Base-by-base conservation (phyloP, 2,113 vertebrate species). In the Pseudorasbora parva region DNA sequence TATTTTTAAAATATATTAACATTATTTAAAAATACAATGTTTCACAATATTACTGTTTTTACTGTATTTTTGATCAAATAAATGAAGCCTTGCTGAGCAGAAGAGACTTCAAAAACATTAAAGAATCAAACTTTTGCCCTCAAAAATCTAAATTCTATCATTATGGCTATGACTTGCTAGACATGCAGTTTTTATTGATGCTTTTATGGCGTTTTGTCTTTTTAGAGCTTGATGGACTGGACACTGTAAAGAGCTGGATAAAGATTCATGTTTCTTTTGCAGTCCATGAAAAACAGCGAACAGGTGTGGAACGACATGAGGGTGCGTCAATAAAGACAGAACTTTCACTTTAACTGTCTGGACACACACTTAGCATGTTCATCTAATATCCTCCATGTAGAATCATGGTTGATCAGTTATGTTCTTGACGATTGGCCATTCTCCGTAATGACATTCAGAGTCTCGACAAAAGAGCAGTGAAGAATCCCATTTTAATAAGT, bases 401-500 rank as follows among this genome's bases (percentile, higher is more conserved):
- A 93, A 95, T 90, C 92, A 89, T 86, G 91, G 91, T 91, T 94
- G 95, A 96, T 96, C 94, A 95, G 95, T 97, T 94, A 94, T 94
- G 93, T 93, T 95, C 93, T 90, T 91, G 94, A 95, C 93, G 94
- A 94, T 93, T 94, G 91, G 92, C 94, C 93, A 94, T 94, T 92
- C 94, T 90, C 93, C 91, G 92, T 96, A 96, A 96, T 97, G 95
- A 95, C 95, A 96, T 95, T 94, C 94, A 95, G 93, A 93, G 93
- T n/a, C 94, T 91, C 92, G 91, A 95, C 84, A 84, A 94, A 94
- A 94, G 90, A 90, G 21, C 92, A 90, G 94, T 93, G 94, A 96
- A 95, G 94, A 95, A 94, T 94, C 93, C 94, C 95, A 94, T 95
- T 96, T 95, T 96, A 96, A 96, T 95, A 94, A 94, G 94, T 94